phyloP scores from a whole-genome alignment of 2,888 invertebrate genomes.

The Criorhina ranunculi region DNA sequence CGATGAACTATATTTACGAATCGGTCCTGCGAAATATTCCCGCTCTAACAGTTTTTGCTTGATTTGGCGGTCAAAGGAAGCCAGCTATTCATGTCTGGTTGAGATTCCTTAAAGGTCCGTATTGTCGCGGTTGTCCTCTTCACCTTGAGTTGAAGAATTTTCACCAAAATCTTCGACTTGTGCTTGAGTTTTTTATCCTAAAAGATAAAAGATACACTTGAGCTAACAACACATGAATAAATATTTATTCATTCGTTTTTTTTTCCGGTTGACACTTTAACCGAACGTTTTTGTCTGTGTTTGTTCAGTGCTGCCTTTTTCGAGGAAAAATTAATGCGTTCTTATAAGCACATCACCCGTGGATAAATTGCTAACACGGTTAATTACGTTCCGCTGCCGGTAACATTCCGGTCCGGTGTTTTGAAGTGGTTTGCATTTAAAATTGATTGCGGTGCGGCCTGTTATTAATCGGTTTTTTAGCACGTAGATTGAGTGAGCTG shows the following conservation, averaged over 20 bases:
- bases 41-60: not conserved
- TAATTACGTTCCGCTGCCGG: constrained; percentile 13
- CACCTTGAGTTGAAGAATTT: constrained; percentile 12
- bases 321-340: constrained; percentile 9
- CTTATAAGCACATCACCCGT: constrained; percentile 30
- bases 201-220: constrained; percentile 43
- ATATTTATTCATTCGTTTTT: constrained; percentile 42
- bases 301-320: constrained; percentile 1
- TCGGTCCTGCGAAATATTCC: not conserved
- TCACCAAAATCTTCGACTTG: constrained; percentile 10
- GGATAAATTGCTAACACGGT: constrained; percentile 14
- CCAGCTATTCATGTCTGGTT: not conserved
- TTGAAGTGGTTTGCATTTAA: constrained; percentile 7
- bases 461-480: not conserved
- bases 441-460: not conserved
- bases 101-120: not conserved
- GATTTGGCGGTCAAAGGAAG: constrained; percentile 3
- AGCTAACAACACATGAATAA: constrained; percentile 59
- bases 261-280: constrained; percentile 42
- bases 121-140: not conserved
- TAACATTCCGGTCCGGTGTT: constrained; percentile 5
- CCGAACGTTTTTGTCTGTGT: constrained; percentile 17
- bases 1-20: constrained; percentile 21
- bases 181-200: constrained; percentile 13
- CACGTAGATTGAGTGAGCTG: not conserved